Evolutionary conservation across 2,113 vertebrate species (phyloP), one percentile per base, ranked within the genome.

Genomic region (Lycaon pictus): DNA sequence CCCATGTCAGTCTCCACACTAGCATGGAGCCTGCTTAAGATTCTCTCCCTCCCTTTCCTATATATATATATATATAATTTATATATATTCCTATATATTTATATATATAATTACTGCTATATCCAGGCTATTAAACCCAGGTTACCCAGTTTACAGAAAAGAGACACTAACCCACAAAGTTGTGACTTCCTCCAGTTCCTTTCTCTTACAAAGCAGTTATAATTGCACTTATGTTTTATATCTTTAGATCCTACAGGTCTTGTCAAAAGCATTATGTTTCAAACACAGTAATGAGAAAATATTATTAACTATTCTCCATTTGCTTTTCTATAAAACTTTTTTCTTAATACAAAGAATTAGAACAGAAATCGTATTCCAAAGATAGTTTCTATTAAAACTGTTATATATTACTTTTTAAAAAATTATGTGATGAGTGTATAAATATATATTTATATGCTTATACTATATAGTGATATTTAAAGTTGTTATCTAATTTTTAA

Each of bases 401-500:
- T 60, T 63, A 51, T 4, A 1, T 13, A 53, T 72, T 93, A 37
- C 13, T 6, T 83, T 69, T 67, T 29, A 16, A 9, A 76, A 82
- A 82, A 35, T 11, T 19, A 35, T 51, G 0, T 32, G 29, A 15
- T 7, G n/a, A 19, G 37, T 29, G 15, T 74, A 3, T 29, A 87
- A 1, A 37, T 1, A 62, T 27, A 7, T 4, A 53, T 43, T 71
- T n/a, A 72, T 35, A 25, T 13, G 7, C 1, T 90, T 74, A 82
- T 58, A 19, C 6, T 11, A 71, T 48, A 79, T 12, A 37, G 35
- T 60, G 53, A 19, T 55, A 87, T 51, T 89, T 96, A 15, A 56
- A 87, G 77, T 58, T 53, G 5, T 37, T 79, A 43, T 83, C 11
- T 85, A 80, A 88, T 83, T 96, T 3, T 81, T 97, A 65, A 85